A percentile compares a stretch with the other conserved stretches of the same genome.
These are phyloP conservation scores for Acinonyx jubatus DNA, from an alignment of 2,113 vertebrate species.

Conservation along the genomic window DNA sequence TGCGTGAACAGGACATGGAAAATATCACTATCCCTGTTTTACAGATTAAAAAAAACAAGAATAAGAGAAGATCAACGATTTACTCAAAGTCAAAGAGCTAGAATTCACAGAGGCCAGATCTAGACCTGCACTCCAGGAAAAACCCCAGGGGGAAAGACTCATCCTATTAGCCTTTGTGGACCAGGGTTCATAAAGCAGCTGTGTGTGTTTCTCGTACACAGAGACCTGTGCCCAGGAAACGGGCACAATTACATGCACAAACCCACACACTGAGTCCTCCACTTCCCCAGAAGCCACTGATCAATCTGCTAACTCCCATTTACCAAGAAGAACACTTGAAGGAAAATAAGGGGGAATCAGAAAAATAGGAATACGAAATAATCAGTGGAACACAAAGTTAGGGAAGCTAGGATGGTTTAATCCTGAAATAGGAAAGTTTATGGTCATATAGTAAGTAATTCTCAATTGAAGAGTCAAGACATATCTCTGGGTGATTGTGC, in stretches of 20 bases:
- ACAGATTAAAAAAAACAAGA: background rate
- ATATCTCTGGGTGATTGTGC: background rate
- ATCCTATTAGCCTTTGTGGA: background rate
- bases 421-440: background rate
- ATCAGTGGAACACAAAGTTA: background rate
- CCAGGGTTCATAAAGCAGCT: background rate
- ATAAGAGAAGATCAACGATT: background rate
- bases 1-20: background rate
- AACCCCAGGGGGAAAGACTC: background rate
- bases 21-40: background rate
- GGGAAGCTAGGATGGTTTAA: background rate
- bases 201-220: background rate
- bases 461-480: constrained; percentile 30
- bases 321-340: background rate
- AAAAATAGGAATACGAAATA: background rate
- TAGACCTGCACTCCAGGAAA: background rate
- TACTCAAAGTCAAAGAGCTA: background rate
- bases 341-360: background rate
- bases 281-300: background rate
- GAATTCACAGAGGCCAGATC: background rate
- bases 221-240: background rate
- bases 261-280: background rate
- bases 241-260: background rate
- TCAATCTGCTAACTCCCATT: background rate
- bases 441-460: background rate